phyloP scores from a whole-genome alignment of 2,113 vertebrate species.

The Macquaria ambigua region DNA sequence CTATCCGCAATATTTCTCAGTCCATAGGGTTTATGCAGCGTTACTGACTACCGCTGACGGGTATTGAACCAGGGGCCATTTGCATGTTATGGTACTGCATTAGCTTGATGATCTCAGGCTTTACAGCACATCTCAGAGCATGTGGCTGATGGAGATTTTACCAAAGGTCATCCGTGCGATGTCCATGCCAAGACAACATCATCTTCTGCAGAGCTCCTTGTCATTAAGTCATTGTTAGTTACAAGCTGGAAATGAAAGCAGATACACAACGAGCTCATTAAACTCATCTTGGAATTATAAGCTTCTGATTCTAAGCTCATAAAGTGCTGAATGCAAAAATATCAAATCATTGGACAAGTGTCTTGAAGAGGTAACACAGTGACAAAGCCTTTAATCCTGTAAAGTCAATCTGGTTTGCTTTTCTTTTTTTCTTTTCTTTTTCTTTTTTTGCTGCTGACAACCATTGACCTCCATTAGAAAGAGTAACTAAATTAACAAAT shows the following conservation, averaged over 20 bases:
- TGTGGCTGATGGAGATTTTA: conserved; percentile 43
- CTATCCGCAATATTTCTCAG: conserved; percentile 43
- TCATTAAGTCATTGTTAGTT: conserved; percentile 9
- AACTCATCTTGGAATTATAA: neutral
- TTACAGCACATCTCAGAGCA: conserved; percentile 23
- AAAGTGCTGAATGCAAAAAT: neutral
- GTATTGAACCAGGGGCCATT: conserved; percentile 42
- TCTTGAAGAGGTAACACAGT: neutral
- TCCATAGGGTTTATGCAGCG: conserved; percentile 51
- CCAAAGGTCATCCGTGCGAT: conserved; percentile 54
- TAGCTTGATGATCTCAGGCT: conserved; percentile 37
- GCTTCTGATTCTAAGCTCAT: neutral
- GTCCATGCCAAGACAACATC: conserved; percentile 20
- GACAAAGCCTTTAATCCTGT: conserved; percentile 9
- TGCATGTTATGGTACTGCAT: conserved; percentile 61
- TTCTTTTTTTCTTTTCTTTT: neutral
- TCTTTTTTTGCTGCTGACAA: neutral
- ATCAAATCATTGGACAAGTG: neutral
- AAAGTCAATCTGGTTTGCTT: neutral
- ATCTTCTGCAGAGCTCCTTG: neutral
- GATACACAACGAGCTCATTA: conserved; percentile 16
- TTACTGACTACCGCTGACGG: conserved; percentile 46
- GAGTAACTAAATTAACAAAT: conserved; percentile 5
- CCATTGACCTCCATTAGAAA: neutral
- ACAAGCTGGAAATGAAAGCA: neutral